Evolutionary conservation across 2,797 vertebrate species (phyloP), one percentile per base, ranked within the genome.

Genomic region (Cygnus olor): DNA sequence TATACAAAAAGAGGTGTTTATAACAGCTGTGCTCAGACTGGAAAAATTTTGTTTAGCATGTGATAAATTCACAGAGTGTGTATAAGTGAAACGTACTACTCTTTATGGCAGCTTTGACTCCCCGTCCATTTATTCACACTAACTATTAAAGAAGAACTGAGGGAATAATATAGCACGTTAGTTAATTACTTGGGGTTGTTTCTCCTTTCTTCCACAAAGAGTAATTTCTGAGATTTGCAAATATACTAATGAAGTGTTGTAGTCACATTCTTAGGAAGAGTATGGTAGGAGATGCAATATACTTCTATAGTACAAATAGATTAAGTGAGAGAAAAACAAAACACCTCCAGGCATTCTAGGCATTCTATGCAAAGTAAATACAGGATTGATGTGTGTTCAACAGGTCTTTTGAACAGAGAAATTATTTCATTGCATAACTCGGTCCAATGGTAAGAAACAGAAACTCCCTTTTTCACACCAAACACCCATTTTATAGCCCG

Each of bases 301-400:
- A 58, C 21, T 63, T 85, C n/a, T 14, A 61, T 8, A 80, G n/a
- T 56, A 78, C 49, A 61, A 85, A 63, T 8, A 85, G 25, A 80
- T 54, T 78, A 91, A 82, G 71, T 82, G 90, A 80, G 53, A 89
- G 34, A 87, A 87, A 91, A 85, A 24, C 78, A 89, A 80, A 83
- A 53, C 54, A 89, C 24, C 47, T 91, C 49, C 61, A 91, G 65
- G 71, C 14, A 64, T 56, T 88, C 80, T 56, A 91, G 65, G 71
- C 14, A 64, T 56, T 88, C 80, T 56, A 10, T 56, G 22, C 15
- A 70, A 76, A 76, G 57, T 77, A 92, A 83, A 71, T 36, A 54
- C 10, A n/a, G 38, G 28, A 65, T 65, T 64, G 54, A 12, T 74
- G 21, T 78, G 30, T 69, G 53, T 61, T 88, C 65, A 74, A 24